phyloP scores from a whole-genome alignment of 2,113 vertebrate genomes.

The Otocyon megalotis region DNA sequence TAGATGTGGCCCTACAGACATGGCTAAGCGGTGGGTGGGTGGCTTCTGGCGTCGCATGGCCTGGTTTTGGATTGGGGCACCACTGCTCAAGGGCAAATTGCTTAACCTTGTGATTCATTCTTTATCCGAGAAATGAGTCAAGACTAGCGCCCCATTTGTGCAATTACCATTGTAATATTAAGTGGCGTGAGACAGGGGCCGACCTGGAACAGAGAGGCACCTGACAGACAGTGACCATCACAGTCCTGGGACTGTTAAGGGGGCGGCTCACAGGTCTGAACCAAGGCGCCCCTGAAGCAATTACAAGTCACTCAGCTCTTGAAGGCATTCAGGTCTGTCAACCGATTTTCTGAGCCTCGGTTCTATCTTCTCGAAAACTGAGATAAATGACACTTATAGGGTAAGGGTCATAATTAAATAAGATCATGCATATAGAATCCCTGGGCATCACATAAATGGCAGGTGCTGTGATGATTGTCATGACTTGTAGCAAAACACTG shows the following conservation, averaged over 20 bases:
- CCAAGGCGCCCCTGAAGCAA: no score
- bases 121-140: not conserved
- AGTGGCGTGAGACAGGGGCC: not conserved
- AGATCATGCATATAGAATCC: rapidly evolving
- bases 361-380: not conserved
- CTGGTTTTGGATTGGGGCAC: rapidly evolving
- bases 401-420: not conserved
- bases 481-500: rapidly evolving
- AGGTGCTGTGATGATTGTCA: rapidly evolving
- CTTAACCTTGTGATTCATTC: rapidly evolving
- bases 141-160: not conserved
- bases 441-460: rapidly evolving
- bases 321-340: not conserved
- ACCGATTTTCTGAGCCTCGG: not conserved
- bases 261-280: not conserved
- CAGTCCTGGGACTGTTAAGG: not conserved
- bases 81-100: rapidly evolving
- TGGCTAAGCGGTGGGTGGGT: rapidly evolving
- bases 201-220: not conserved
- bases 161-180: rapidly evolving
- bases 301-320: not conserved
- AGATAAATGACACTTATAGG: not conserved
- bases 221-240: not conserved
- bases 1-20: rapidly evolving
- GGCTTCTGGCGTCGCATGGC: no score